phyloP scores from a whole-genome alignment of 2,888 invertebrate genomes.

The Zonitis immaculata region DNA sequence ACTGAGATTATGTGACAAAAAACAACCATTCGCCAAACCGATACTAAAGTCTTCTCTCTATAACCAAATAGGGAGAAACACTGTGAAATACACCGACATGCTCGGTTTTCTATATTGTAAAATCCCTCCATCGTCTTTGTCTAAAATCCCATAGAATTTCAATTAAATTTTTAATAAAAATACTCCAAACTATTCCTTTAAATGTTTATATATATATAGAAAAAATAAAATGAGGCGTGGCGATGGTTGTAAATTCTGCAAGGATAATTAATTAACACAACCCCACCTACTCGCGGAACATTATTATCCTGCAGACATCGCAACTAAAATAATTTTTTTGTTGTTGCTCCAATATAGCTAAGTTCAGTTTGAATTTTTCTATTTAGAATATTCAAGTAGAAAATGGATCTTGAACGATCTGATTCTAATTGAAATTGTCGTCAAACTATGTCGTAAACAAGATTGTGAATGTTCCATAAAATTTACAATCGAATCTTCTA shows the following conservation, averaged over 20 bases:
- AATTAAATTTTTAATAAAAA: neutral
- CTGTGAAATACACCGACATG: constrained; percentile 39
- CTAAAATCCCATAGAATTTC: neutral
- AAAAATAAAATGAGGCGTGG: neutral
- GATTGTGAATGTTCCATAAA: neutral
- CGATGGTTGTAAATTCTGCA: neutral
- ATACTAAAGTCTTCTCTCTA: constrained; percentile 32
- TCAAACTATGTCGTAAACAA: neutral
- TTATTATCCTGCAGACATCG: no score
- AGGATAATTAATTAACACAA: neutral
- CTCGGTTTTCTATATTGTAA: neutral
- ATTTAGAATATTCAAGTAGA: no score
- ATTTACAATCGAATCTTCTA: neutral
- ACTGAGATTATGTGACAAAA: constrained; percentile 46
- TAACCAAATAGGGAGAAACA: constrained; percentile 42
- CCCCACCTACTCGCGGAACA: no score
- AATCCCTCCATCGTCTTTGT: neutral
- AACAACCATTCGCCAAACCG: constrained; percentile 40
- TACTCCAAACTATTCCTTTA: neutral
- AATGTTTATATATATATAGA: no score
- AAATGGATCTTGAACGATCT: no score
- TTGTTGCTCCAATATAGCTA: no score
- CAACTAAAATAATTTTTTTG: no score
- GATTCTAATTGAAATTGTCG: neutral
- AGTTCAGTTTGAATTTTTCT: no score